Evolutionary conservation across 2,797 vertebrate species (phyloP).

Genomic region (Neosilurus hyrtlii): DNA sequence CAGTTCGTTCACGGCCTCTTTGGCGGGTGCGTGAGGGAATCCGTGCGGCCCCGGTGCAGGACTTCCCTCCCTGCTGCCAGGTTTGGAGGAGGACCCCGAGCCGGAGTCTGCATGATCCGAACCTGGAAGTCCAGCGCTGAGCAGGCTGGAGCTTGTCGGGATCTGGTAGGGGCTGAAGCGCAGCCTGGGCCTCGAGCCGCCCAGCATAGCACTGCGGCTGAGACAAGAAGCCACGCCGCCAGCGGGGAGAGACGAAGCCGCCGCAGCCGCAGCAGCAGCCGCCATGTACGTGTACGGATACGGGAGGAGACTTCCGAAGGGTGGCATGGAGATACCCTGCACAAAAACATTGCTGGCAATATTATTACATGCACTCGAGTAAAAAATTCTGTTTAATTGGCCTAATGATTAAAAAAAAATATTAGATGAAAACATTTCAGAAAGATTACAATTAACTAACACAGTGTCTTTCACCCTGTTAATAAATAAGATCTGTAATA

Average conservation of each 20-base stretch:
- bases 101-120: constrained; percentile 68
- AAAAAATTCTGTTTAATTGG: background rate
- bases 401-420: background rate
- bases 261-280: constrained; percentile 73
- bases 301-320: constrained; percentile 83
- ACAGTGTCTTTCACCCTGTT: background rate
- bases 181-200: constrained; percentile 76
- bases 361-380: background rate
- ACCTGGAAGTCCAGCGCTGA: constrained; percentile 65
- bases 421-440: too few species aligned
- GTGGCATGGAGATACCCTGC: constrained; percentile 85
- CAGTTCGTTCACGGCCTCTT: constrained; percentile 77
- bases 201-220: constrained; percentile 76
- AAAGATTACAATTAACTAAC: background rate
- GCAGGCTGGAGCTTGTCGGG: constrained; percentile 74
- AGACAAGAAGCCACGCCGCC: constrained; percentile 69
- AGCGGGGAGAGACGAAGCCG: constrained; percentile 61
- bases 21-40: constrained; percentile 73
- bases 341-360: background rate
- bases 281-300: constrained; percentile 89
- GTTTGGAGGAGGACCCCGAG: constrained; percentile 62
- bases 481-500: background rate
- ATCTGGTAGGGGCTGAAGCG: constrained; percentile 88
- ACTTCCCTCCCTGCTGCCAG: constrained; percentile 65
- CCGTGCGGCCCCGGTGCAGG: constrained; percentile 69